These are phyloP conservation scores for Apodemus sylvaticus DNA, from an alignment of 2,113 vertebrate species.

Conservation along the genomic window DNA sequence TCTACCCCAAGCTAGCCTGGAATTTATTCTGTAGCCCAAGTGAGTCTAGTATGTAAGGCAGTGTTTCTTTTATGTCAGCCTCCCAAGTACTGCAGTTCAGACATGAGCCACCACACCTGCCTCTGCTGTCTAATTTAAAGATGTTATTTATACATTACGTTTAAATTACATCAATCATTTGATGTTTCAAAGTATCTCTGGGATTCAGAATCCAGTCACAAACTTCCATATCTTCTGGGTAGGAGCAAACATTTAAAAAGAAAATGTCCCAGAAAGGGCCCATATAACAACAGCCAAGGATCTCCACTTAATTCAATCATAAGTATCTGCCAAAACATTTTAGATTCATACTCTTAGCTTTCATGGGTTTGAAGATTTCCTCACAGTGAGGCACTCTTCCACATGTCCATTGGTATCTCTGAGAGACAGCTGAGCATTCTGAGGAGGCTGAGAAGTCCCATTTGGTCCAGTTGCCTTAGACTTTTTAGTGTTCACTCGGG, in stretches of 20 bases:
- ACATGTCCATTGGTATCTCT: not conserved
- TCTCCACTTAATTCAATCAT: slow-evolving; percentile 7
- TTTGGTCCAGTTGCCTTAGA: not conserved
- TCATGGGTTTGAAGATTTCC: slow-evolving; percentile 10
- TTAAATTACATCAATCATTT: slow-evolving; percentile 39
- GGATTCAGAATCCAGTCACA: slow-evolving; percentile 41
- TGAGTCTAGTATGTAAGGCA: not conserved
- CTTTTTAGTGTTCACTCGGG: not conserved
- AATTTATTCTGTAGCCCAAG: not conserved
- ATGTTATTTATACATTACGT: slow-evolving; percentile 48
- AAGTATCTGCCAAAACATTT: slow-evolving; percentile 2
- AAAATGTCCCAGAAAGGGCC: not conserved
- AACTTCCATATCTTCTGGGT: slow-evolving; percentile 30
- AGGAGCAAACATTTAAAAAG: slow-evolving; percentile 2
- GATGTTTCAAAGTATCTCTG: slow-evolving; percentile 35
- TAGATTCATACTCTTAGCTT: not conserved
- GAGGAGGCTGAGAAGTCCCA: not conserved
- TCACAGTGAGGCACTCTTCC: not conserved
- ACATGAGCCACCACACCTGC: not conserved
- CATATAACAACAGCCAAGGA: slow-evolving; percentile 2
- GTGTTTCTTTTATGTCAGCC: not conserved
- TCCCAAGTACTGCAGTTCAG: not conserved
- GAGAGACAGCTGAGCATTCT: not conserved
- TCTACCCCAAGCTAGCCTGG: not conserved
- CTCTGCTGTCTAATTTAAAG: not conserved